Conservation (phyloP, 1,140 invertebrate species). For the Stegodyphus dumicola region DNA sequence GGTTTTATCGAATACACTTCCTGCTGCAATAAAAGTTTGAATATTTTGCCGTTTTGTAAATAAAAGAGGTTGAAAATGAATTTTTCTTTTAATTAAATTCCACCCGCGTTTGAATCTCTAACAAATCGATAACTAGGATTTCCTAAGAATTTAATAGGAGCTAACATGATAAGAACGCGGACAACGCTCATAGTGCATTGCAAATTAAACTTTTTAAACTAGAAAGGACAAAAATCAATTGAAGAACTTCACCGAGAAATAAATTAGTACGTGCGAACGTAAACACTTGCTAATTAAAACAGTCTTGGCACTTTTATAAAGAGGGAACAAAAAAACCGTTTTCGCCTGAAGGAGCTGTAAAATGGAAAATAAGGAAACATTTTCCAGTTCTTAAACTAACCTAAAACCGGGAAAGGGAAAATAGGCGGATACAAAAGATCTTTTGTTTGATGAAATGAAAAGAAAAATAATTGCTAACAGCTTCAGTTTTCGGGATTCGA, state of each 20-base stretch:
- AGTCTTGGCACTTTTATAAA: neutral
- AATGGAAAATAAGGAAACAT: neutral
- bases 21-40: too few species aligned
- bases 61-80: neutral
- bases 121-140: neutral
- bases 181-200: neutral
- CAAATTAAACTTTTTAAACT: slow-evolving; percentile 31
- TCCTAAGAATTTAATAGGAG: neutral
- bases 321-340: neutral
- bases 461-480: slow-evolving; percentile 23
- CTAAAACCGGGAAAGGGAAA: slow-evolving; percentile 32
- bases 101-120: neutral
- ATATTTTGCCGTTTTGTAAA: too few species aligned
- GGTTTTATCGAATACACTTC: too few species aligned
- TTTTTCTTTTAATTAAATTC: neutral
- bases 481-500: slow-evolving; percentile 17
- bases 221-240: slow-evolving; percentile 6
- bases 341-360: neutral
- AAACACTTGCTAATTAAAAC: slow-evolving; percentile 43
- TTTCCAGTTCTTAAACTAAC: slow-evolving; percentile 36
- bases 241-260: slow-evolving; percentile 2
- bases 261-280: neutral
- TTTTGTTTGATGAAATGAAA: slow-evolving; percentile 42
- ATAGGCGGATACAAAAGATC: slow-evolving; percentile 44
- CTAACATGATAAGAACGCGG: neutral